phyloP scores from a whole-genome alignment of 2,888 invertebrate genomes.

The Acrobeloides nanus region DNA sequence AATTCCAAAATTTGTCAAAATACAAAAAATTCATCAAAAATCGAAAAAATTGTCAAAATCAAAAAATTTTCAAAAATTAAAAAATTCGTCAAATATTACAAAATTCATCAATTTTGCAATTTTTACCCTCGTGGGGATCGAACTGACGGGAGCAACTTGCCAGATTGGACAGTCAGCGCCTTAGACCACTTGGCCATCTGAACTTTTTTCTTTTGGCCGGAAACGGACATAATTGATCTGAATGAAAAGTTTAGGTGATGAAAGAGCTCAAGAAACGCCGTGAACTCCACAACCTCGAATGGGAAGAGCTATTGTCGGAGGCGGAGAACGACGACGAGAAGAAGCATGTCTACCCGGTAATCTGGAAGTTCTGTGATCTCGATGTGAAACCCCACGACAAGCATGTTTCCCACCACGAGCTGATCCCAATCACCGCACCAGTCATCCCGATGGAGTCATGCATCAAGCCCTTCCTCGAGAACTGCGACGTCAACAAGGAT shows the following conservation, averaged over 20 bases:
- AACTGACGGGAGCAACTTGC: too few species aligned
- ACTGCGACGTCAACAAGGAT: constrained; percentile 79
- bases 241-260: constrained; percentile 43
- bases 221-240: too few species aligned
- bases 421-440: constrained; percentile 89
- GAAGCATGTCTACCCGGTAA: constrained; percentile 69
- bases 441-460: constrained; percentile 92
- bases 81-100: too few species aligned
- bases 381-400: constrained; percentile 35
- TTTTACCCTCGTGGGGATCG: too few species aligned
- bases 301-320: constrained; percentile 76
- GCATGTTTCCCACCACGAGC: constrained; percentile 78
- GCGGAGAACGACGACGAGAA: constrained; percentile 63
- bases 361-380: constrained; percentile 86
- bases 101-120: too few species aligned
- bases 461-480: constrained; percentile 87
- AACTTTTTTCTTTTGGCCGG: background rate
- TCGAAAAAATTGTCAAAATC: too few species aligned
- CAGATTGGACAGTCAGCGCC: too few species aligned
- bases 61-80: too few species aligned
- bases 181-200: too few species aligned
- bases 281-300: constrained; percentile 62
- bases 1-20: too few species aligned
- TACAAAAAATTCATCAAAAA: too few species aligned
- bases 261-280: constrained; percentile 53